phyloP scores from a whole-genome alignment of 2,888 invertebrate species.

The Tetropium fuscum region DNA sequence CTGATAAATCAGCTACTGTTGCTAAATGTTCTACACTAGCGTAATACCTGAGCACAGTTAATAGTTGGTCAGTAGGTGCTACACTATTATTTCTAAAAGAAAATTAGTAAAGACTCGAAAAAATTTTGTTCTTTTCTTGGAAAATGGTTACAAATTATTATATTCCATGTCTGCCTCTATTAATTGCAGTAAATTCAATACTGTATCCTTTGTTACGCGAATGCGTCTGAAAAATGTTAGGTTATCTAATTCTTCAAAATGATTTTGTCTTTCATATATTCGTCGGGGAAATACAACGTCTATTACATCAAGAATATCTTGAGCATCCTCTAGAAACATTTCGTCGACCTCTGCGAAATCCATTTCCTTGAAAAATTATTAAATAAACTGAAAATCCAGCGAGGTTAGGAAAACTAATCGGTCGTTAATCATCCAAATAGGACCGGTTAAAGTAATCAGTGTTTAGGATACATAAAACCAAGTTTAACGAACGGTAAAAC shows the following conservation, averaged over 20 bases:
- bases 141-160: not conserved
- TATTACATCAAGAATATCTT: not conserved
- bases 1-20: slow-evolving; percentile 27
- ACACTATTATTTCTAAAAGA: slow-evolving; percentile 29
- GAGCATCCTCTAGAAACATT: not conserved
- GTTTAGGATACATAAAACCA: too few relatives aligned
- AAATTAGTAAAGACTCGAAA: not conserved
- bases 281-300: not conserved
- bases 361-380: too few relatives aligned
- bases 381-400: too few relatives aligned
- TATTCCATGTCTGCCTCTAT: not conserved
- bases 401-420: too few relatives aligned
- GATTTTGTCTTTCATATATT: not conserved
- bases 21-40: slow-evolving; percentile 26
- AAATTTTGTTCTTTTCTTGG: too few relatives aligned
- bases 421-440: too few relatives aligned
- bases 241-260: not conserved
- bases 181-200: not conserved
- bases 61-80: slow-evolving; percentile 26
- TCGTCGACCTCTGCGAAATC: not conserved
- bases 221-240: not conserved
- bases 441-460: too few relatives aligned
- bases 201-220: not conserved
- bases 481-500: too few relatives aligned
- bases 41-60: slow-evolving; percentile 30